Base-by-base conservation (phyloP, 2,113 vertebrate species). In the Dasyprocta punctata region DNA sequence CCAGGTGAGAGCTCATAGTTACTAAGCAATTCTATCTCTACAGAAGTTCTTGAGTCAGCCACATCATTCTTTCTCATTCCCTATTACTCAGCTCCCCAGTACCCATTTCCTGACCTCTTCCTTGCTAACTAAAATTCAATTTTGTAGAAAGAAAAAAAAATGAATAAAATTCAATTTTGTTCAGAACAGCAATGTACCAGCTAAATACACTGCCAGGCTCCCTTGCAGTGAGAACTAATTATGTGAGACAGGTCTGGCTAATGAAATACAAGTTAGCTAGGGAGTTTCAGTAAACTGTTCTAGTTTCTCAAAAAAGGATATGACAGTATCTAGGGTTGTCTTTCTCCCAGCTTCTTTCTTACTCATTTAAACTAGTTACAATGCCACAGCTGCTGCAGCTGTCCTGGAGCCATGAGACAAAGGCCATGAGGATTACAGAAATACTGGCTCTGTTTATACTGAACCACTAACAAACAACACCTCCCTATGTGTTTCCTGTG, bases 51-150 rank as follows among this genome's bases (percentile, higher is more conserved):
- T 1, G 60, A 86, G 47, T 63, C 9, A 60, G 36, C 22, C 41
- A 81, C 26, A 49, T 69, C 84, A 58, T 20, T 84, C 49, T 58
- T 63, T 47, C 49, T 60, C 82, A n/a, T 80, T 38, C 80, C 9
- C 38, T 44, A 20, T 86, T 71, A 92, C 30, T 80, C 81, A 92
- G 60, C 28, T 54, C 36, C 63, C 69, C 33, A 89, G 49, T 41
- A 73, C 33, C 80, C 20, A 84, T 81, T 81, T 86, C 71, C 54
- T 71, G 85, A 20, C 80, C 78, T 56, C 67, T 54, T 87, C 28
- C 38, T 77, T 65, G 54, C 33, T 83, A 92, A 89, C 33, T 56
- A 73, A 89, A 87, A 84, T 86, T 80, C 49, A 84, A 24, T 92
- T 90, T 58, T 86, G 56, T 81, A 19, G 4, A 56, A 56, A 56